These are phyloP conservation scores for Agrotis segetum DNA, from an alignment of 2,888 invertebrate genomes.

Conservation along the genomic window DNA sequence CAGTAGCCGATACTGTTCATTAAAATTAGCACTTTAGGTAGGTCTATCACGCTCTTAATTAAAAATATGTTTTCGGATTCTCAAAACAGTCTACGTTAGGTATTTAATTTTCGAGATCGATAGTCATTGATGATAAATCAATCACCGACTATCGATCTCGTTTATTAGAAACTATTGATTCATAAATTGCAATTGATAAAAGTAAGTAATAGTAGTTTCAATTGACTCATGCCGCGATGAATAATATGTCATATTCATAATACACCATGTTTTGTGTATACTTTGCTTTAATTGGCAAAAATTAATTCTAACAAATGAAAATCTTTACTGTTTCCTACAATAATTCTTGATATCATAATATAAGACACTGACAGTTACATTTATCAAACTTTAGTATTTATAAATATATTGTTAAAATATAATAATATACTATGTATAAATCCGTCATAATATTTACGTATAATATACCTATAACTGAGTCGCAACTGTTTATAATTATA, in stretches of 20 bases:
- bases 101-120: neutral
- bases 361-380: constrained; percentile 53
- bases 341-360: constrained; percentile 33
- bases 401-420: constrained; percentile 7
- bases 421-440: constrained; percentile 9
- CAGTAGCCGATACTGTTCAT: no score
- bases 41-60: no score
- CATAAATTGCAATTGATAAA: neutral
- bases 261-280: constrained; percentile 1
- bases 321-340: constrained; percentile 17
- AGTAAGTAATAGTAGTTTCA: neutral
- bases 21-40: constrained; percentile 14
- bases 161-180: constrained; percentile 5
- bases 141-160: constrained; percentile 14
- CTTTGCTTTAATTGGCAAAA: neutral
- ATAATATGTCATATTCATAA: constrained; percentile 21
- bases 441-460: constrained; percentile 11
- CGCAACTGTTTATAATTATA: no score
- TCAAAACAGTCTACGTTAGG: no score
- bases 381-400: constrained; percentile 21
- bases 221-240: neutral
- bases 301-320: neutral
- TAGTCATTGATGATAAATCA: constrained; percentile 8
- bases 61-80: no score
- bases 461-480: no score